Evolutionary conservation across 2,888 invertebrate genomes (phyloP).

Genomic region (Drosophila rubida): DNA sequence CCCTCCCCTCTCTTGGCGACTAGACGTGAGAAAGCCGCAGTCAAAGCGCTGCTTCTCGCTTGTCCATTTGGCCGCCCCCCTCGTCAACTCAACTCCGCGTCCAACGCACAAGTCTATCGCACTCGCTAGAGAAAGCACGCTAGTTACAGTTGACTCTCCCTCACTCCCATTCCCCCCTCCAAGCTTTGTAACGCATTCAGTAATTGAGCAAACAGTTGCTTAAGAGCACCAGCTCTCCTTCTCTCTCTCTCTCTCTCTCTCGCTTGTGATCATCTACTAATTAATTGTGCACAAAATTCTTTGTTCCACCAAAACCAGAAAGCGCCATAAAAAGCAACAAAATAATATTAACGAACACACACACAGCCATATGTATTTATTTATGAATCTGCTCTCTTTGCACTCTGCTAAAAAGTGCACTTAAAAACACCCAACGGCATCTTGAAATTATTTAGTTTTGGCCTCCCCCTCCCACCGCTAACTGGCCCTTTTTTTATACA

Average conservation of each 20-base stretch:
- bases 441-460: slow-evolving; percentile 47
- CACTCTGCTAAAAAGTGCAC: background rate
- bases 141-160: slow-evolving; percentile 62
- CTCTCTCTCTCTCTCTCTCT: background rate
- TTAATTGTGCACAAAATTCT: slow-evolving; percentile 27
- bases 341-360: slow-evolving; percentile 13
- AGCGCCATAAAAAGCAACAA: slow-evolving; percentile 30
- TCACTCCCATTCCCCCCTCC: background rate
- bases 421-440: slow-evolving; percentile 38
- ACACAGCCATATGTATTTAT: slow-evolving; percentile 1
- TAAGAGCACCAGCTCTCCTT: background rate
- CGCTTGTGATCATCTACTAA: slow-evolving; percentile 38
- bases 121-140: slow-evolving; percentile 63
- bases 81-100: slow-evolving; percentile 13
- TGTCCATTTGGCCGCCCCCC: slow-evolving; percentile 34
- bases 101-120: slow-evolving; percentile 15
- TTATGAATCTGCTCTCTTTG: background rate
- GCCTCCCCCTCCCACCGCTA: slow-evolving; percentile 21
- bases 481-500: slow-evolving; percentile 23
- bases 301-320: slow-evolving; percentile 6
- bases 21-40: slow-evolving; percentile 58
- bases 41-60: slow-evolving; percentile 27
- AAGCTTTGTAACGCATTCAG: background rate
- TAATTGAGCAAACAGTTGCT: slow-evolving; percentile 18
- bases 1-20: no score